Base-by-base conservation (phyloP, 2,888 invertebrate genomes). In the Ichneumoninae sp. region DNA sequence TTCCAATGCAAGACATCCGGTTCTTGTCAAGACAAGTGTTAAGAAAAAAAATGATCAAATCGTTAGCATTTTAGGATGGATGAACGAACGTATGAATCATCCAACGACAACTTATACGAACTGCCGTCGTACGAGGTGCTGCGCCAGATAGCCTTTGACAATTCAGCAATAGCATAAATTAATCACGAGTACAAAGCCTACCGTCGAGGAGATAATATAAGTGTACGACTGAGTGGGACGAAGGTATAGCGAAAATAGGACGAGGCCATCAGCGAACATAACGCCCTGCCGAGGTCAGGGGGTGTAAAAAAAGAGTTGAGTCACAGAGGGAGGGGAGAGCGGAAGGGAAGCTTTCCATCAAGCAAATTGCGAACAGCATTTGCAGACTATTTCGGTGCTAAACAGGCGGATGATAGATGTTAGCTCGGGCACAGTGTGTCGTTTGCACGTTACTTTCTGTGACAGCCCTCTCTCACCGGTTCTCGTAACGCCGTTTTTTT, bases 361-460 rank as follows among this genome's bases (percentile, higher is more conserved):
- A 54, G 71, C 52, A 79, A 79, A 79, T 79, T 79, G 65, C 65
- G 79, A 78, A 62, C 60, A 78, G 69, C 70, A 79, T 79, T 79
- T 72, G 54, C 71, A 79, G 71, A 60, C 54, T 54, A 66, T 79
- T 72, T 60, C 65, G 22, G 71, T 79, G 71, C 65, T 79, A 79
- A 79, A 79, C 66, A 79, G 52, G 65, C 65, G 54, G 65, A 71
- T 79, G 79, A 79, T 72, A 72, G 71, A 79, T 72, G 79, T 79
- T 71, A 40, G 26, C 79, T 54, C 52, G 52, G 65, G 52, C 65
- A 26, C 22, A 71, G 71, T 71, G 50, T 70, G 70, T 66, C 79
- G 52, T 71, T 72, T 52, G 40, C 70, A 72, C 65, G 62, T 71
- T 65, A 62, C 65, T 44, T 66, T 65, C 40, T 52, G 70, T 52